Base-by-base conservation (phyloP, 2,113 vertebrate genomes). In the Siphamia tubifer region DNA sequence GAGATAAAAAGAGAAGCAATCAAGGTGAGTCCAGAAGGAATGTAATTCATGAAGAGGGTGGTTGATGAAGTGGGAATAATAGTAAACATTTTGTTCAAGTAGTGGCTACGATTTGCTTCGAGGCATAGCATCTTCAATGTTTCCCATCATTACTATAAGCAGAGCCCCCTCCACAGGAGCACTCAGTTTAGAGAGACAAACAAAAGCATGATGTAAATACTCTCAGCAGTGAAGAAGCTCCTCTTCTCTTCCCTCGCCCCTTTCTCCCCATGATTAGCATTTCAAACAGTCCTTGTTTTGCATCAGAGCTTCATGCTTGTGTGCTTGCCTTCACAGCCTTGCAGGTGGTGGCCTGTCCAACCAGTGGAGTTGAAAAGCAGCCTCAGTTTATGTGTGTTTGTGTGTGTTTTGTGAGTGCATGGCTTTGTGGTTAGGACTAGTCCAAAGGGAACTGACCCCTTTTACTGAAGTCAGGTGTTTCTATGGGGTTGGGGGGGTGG, bases 221-320 rank as follows among this genome's bases (percentile, higher is more conserved):
- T 79, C 83, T 81, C 80, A 69, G 73, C 74, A 56, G 76, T 85
- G 58, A 76, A 89, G 83, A 52, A 74, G 83, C 81, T 70, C 53
- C 68, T 79, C 53, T 76, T 43, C 77, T 76, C 63, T 47, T 53
- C 52, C 74, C 65, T 73, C 79, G 58, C 71, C 55, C 57, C 55
- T 71, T 68, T 79, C 75, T 69, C 61, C 63, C 28, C 68, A 53
- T 61, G 65, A 90, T 91, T 92, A 88, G 87, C 89, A 91, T 91
- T 90, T 92, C 89, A 92, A 90, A 92, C 87, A 81, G 70, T 61
- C 64, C 75, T 90, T 86, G 88, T 89, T 90, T 89, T 82, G 88
- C 83, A 81, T 87, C 77, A 74, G 67, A 60, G 58, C 61, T 77
- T 66, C 67, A 75, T 82, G 83, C 74, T 68, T 84, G 85, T 83